Base-by-base conservation (phyloP, 2,888 invertebrate genomes). In the Mylabris sibirica region DNA sequence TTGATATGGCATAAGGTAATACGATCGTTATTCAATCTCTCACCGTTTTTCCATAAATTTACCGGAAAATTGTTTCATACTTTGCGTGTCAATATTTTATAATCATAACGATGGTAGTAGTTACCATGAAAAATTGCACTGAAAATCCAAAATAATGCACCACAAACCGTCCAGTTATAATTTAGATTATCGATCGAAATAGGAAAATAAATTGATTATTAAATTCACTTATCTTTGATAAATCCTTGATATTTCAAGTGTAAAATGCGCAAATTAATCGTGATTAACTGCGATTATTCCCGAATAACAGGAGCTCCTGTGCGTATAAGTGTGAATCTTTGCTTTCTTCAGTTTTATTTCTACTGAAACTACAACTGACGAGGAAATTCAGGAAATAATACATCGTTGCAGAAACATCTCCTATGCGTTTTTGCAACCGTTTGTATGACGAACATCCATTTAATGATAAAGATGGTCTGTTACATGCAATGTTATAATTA, bases 251-350 rank as follows among this genome's bases (percentile, higher is more conserved):
- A 61, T 35, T 62, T 67, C 64, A 66, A 67, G 72, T 67, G 70
- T 70, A 70, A 73, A 73, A 69, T 73, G 72, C 70, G 72, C 64
- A 70, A 73, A 73, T 73, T 73, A 73, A 70, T 73, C 72, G 70
- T 73, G 71, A 73, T 72, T 69, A 73, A 72, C 70, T 69, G 67
- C 65, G 71, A 49, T 57, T 64, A 65, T 68, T 68, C 65, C 64
- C 66, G 44, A 57, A 24, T 24, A 57, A 57, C 53, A 69, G 67
- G 63, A 71, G 64, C 60, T 59, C 44, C 59, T 68, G 66, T 71
- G 66, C 60, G 66, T 64, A 62, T 64, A 71, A 60, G 0, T 8
- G 14, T 22, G 59, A 57, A 49, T 62, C 63, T 65, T 34, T 57
- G 65, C 63, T 70, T 64, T 70, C 63, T 67, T 66, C 35, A 66